Base-by-base conservation (phyloP, 2,888 invertebrate species). In the Nebria brevicollis region DNA sequence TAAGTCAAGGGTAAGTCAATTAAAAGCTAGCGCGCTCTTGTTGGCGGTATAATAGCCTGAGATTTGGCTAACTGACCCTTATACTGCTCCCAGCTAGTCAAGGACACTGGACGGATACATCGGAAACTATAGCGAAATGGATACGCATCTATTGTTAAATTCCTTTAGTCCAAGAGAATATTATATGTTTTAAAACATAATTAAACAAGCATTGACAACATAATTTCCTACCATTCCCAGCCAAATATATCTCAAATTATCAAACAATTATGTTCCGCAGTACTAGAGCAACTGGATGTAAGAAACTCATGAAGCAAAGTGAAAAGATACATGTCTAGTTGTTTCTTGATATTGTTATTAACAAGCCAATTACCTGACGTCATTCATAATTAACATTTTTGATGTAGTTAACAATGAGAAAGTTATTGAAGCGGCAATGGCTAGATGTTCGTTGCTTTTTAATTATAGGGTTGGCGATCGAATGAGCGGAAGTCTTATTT, bases 1-100 rank as follows among this genome's bases (percentile, higher is more conserved):
- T 87, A 86, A 86, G 85, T 85, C 84, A 84, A 85, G 86, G 85
- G 85, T 85, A 82, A 84, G 86, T 86, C 86, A 86, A 86, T 86
- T 87, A 86, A 85, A 85, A 83, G 82, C 83, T 83, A 83, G 84
- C 83, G 84, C 84, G 84, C 84, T 83, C 20, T 20, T 20, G 20
- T 20, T 20, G 20, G 20, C 20, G 20, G 83, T 84, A 77, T 85
- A 86, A 86, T 84, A 84, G 83, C 82, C 84, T 3, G 84, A 85
- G 86, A 86, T 86, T 86, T 84, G 84, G 84, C 83, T 83, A 84
- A 85, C 84, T 83, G 85, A 85, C 85, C 85, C 84, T 84, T 54
- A 75, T 82, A 83, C 84, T 83, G 84, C 84, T 10, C 26, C 20
- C 64, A 43, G 25, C 75, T 54, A 26, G 42, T 25, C 77, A 77